Conservation (phyloP, 2,113 vertebrate genomes). For the Fregata magnificens region DNA sequence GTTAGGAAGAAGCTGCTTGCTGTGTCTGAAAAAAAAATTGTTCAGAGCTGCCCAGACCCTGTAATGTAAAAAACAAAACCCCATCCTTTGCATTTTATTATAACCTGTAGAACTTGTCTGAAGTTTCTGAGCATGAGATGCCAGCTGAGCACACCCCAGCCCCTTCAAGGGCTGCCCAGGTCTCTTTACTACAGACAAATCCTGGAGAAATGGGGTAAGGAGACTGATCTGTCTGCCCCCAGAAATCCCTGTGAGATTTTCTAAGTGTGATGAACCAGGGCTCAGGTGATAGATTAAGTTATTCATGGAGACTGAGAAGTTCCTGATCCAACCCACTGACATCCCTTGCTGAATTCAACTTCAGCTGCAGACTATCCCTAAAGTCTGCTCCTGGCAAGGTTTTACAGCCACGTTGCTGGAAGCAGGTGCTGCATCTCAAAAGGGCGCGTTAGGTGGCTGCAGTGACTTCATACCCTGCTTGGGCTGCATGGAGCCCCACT, state of each 20-base stretch:
- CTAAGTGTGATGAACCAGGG: neutral
- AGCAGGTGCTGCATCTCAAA: neutral
- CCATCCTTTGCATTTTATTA: neutral
- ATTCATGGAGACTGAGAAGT: neutral
- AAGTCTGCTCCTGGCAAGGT: neutral
- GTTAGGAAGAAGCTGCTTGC: neutral
- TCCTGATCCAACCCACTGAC: neutral
- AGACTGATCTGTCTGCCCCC: neutral
- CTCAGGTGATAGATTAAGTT: neutral
- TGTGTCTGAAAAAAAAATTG: neutral
- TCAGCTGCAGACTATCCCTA: neutral
- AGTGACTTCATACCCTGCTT: neutral
- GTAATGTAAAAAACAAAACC: neutral
- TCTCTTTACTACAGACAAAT: neutral
- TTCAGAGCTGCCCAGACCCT: neutral
- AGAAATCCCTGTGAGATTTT: neutral
- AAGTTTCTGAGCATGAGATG: neutral
- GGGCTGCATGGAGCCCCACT: neutral
- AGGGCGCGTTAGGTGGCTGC: neutral
- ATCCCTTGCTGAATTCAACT: neutral
- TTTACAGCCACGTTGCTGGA: neutral
- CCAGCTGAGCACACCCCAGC: neutral
- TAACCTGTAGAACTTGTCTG: neutral
- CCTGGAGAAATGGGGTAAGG: neutral
- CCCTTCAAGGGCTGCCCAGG: neutral